Base-by-base conservation (phyloP, 2,888 invertebrate genomes). In the Cerastoderma edule region DNA sequence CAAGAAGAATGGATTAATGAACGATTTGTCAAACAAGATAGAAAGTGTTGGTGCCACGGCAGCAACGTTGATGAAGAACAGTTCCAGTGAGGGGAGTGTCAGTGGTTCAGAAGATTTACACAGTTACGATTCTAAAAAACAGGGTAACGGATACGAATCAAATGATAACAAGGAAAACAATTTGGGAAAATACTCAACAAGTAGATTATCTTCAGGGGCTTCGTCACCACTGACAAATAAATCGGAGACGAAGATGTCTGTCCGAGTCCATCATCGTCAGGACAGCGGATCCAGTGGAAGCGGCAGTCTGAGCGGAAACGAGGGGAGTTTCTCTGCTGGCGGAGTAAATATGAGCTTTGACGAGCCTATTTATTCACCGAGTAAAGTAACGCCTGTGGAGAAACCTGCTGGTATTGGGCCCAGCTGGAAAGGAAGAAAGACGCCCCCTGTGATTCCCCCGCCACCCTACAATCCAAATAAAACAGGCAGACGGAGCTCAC, bases 1-100 rank as follows among this genome's bases (percentile, higher is more conserved):
- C 16, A 91, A 89, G 75, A 91, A 91, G 69, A 89, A 90, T 80
- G 91, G 91, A 22, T 72, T 92, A 33, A 85, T 91, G 65, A 90
- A 81, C 68, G 91, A 90, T 75, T 77, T 92, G 30, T 91, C 92
- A 10, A 88, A 87, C 13, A 91, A 91, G 75, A 81, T 92, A 56
- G 92, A 92, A 64, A 87, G 83, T 67, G 86, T 88, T 27, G 84
- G 86, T 56, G 77, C 82, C 16, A 60, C n/a, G n/a, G n/a, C n/a
- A n/a, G n/a, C n/a, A n/a, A 72, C 80, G 28, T 71, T 84, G 39
- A 84, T 85, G 78, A 87, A 86, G 56, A 77, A 80, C 19, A 84
- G 83, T 60, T 85, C 84, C 10, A 87, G 88, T 75, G 78, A 76
- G 5, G 79, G 85, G 30, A 86, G 85, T 69, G 71, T 82, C n/a